These are phyloP conservation scores for Eulithis testata DNA, from an alignment of 2,888 invertebrate genomes.

Conservation along the genomic window DNA sequence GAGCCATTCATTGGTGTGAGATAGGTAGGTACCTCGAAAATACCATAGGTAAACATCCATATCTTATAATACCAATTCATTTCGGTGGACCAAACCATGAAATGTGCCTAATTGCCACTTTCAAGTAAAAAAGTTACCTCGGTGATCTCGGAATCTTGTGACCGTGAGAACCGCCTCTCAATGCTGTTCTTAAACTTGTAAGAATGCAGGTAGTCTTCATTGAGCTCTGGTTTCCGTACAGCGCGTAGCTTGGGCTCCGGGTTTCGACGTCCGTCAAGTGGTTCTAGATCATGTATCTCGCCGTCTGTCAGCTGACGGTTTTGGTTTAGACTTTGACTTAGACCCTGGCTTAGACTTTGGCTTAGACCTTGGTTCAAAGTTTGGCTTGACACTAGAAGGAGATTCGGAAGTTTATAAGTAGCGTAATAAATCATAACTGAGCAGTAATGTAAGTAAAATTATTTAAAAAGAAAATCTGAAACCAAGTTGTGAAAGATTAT, in stretches of 20 bases:
- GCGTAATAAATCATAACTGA: too few relatives aligned
- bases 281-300: conserved; percentile 48
- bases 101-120: neutral
- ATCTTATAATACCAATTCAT: too few relatives aligned
- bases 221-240: conserved; percentile 74
- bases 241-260: conserved; percentile 65
- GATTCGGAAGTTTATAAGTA: neutral
- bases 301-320: conserved; percentile 36
- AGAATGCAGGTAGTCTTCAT: conserved; percentile 83
- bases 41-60: too few relatives aligned
- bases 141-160: conserved; percentile 77
- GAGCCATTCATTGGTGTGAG: too few relatives aligned
- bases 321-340: conserved; percentile 30
- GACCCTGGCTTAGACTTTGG: neutral
- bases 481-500: too few relatives aligned
- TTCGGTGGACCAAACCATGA: too few relatives aligned
- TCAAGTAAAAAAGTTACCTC: conserved; percentile 18
- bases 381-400: conserved; percentile 2
- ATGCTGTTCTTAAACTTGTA: conserved; percentile 98
- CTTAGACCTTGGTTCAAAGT: neutral
- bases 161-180: conserved; percentile 92
- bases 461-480: too few relatives aligned
- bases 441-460: too few relatives aligned
- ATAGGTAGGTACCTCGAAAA: too few relatives aligned
- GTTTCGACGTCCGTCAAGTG: conserved; percentile 62